A percentile compares a stretch with the other conserved stretches of the same genome.
phyloP scores from a whole-genome alignment of 1,140 invertebrate species.

The Eufriesea mexicana region DNA sequence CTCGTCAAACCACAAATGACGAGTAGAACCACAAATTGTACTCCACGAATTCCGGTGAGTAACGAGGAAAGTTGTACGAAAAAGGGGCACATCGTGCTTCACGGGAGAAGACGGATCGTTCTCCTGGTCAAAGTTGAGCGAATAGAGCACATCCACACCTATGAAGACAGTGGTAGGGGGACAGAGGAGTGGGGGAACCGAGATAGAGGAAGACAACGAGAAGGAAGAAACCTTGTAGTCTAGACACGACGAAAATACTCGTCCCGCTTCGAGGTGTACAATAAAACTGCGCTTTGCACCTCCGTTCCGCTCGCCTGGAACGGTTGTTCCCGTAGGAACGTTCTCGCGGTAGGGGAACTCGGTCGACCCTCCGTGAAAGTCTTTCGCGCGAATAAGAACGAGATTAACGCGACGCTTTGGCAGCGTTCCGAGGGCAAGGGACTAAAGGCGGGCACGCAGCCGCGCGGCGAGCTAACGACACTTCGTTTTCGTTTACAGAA shows the following conservation, averaged over 20 bases:
- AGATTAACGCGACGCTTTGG: conserved; percentile 67
- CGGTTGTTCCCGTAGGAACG: conserved; percentile 45
- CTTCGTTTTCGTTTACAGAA: conserved; percentile 55
- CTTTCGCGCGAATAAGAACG: conserved; percentile 58
- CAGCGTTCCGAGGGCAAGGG: conserved; percentile 49
- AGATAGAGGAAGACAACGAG: background rate
- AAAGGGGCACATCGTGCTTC: conserved; percentile 28
- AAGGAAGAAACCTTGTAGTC: conserved; percentile 40
- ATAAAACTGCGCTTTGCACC: conserved; percentile 33
- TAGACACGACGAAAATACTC: conserved; percentile 63
- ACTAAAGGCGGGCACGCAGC: conserved; percentile 22
- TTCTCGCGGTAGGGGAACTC: background rate
- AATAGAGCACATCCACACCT: background rate
- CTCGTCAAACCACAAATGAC: conserved; percentile 44
- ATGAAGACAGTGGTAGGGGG: background rate
- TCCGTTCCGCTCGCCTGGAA: conserved; percentile 27
- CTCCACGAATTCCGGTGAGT: conserved; percentile 57
- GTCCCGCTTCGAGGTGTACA: background rate
- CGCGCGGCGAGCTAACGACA: conserved; percentile 44
- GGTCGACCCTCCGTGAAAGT: conserved; percentile 44
- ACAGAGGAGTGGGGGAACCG: no score
- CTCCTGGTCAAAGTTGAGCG: background rate
- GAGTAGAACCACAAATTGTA: conserved; percentile 14
- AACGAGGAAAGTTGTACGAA: conserved; percentile 73
- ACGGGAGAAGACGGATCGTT: background rate